Base-by-base conservation (phyloP, 2,113 vertebrate species). In the Neoarius graeffei region DNA sequence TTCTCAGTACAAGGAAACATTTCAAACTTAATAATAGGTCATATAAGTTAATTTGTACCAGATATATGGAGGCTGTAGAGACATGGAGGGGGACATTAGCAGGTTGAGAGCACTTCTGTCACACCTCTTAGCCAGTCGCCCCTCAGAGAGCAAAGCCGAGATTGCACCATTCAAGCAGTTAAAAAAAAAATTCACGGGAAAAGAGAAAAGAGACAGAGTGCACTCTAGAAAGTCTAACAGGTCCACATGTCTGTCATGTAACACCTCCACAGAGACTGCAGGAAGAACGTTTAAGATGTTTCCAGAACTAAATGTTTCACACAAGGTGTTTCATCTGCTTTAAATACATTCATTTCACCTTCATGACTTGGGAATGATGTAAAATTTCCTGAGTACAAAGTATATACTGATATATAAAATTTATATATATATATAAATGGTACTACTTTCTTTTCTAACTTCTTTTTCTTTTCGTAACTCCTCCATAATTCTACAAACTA, bases 41-140 rank as follows among this genome's bases (percentile, higher is more conserved):
- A 35, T 15, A 69, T 15, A 30, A 69, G 11, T 69, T 69, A 2
- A 42, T 42, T 7, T 73, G 7, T 73, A 71, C 17, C 6, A 42
- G 8, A 4, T 27, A 57, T 15, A 69, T 5, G 1, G 11, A 69
- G 35, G 71, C 62, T 52, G 48, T 54, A 62, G 76, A 83, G 79
- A 84, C 69, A 35, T 69, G 35, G 30, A 48, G 50, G 84, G 85
- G 66, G 88, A 86, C 85, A 89, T 90, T 87, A 90, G 73, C 88
- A 82, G 81, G 66, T 62, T 9, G 7, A 84, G 76, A 86, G 83
- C 69, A 77, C 81, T 87, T 52, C 86, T 50, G 86, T 87, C 73
- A 88, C 88, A 67, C 80, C 85, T 89, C 48, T 85, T 86, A 81
- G 81, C 66, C 86, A 85, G 82, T 79, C 82, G 76, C 30, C 86